phyloP scores from a whole-genome alignment of 1,140 invertebrate genomes.

The Drosophila busckii region DNA sequence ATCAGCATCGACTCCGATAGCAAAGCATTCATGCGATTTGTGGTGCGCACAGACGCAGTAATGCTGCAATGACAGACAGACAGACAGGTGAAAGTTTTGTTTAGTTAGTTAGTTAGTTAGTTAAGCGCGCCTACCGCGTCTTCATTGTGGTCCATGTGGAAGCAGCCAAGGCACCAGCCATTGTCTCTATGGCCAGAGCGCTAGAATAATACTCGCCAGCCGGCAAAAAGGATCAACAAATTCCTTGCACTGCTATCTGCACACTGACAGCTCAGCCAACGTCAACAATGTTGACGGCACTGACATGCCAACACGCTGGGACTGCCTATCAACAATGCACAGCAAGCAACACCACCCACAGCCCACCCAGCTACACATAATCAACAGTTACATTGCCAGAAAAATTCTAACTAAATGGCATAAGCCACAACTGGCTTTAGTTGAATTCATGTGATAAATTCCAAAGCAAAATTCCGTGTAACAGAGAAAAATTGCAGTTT shows the following conservation, averaged over 20 bases:
- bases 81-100: slow-evolving; percentile 1
- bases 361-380: slow-evolving; percentile 34
- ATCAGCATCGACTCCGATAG: slow-evolving; percentile 73
- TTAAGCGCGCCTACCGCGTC: slow-evolving; percentile 49
- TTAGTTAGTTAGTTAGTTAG: background rate
- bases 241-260: slow-evolving; percentile 58
- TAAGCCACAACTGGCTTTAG: too few relatives aligned
- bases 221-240: slow-evolving; percentile 59
- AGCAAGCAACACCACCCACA: background rate
- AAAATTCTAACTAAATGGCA: too few relatives aligned
- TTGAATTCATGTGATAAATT: too few relatives aligned
- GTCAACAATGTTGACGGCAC: slow-evolving; percentile 25
- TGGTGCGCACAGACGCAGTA: slow-evolving; percentile 74
- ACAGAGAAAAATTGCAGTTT: too few relatives aligned
- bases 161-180: slow-evolving; percentile 28
- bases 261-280: slow-evolving; percentile 50
- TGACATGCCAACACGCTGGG: slow-evolving; percentile 54
- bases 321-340: slow-evolving; percentile 16
- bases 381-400: slow-evolving; percentile 47
- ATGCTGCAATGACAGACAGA: slow-evolving; percentile 54
- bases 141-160: slow-evolving; percentile 60
- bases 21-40: slow-evolving; percentile 75
- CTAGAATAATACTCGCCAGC: slow-evolving; percentile 18
- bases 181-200: slow-evolving; percentile 6
- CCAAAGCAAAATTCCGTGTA: too few relatives aligned